phyloP scores from a whole-genome alignment of 1,140 invertebrate species.

The Micrasema longulum region DNA sequence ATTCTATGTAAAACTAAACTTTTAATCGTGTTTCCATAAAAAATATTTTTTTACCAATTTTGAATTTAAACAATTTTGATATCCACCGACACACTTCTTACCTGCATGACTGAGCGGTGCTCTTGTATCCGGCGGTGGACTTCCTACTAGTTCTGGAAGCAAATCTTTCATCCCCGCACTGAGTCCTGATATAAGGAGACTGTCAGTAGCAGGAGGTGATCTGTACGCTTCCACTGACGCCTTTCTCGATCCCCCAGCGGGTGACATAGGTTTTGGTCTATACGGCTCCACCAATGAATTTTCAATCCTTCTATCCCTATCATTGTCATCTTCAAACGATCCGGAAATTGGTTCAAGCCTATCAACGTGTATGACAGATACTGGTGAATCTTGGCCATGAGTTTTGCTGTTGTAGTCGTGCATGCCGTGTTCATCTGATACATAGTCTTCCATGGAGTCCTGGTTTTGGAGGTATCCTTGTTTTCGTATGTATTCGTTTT shows the following conservation, averaged over 20 bases:
- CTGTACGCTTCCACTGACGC: constrained; percentile 41
- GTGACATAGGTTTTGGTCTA: constrained; percentile 51
- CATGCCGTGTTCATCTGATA: constrained; percentile 27
- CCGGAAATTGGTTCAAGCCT: constrained; percentile 56
- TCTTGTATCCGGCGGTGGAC: constrained; percentile 51
- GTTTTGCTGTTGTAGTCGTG: constrained; percentile 56
- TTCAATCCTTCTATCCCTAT: constrained; percentile 56
- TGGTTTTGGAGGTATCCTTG: constrained; percentile 64
- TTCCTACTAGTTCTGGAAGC: constrained; percentile 40
- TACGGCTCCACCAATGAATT: constrained; percentile 60
- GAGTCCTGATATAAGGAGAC: not conserved
- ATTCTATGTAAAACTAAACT: too few relatives aligned
- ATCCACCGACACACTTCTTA: too few relatives aligned
- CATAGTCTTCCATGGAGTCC: constrained; percentile 61
- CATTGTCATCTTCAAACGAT: constrained; percentile 55
- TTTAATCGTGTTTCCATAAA: too few relatives aligned
- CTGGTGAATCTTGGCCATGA: constrained; percentile 59
- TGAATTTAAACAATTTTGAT: too few relatives aligned
- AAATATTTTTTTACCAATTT: too few relatives aligned
- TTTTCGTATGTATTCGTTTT: constrained; percentile 56
- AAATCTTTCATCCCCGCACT: constrained; percentile 30
- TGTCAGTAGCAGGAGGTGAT: constrained; percentile 37
- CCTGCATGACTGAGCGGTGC: constrained; percentile 45
- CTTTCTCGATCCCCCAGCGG: constrained; percentile 43
- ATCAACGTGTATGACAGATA: constrained; percentile 63